Evolutionary conservation across 1,140 invertebrate genomes (phyloP).

Genomic region (Dolichoris vasculosae): DNA sequence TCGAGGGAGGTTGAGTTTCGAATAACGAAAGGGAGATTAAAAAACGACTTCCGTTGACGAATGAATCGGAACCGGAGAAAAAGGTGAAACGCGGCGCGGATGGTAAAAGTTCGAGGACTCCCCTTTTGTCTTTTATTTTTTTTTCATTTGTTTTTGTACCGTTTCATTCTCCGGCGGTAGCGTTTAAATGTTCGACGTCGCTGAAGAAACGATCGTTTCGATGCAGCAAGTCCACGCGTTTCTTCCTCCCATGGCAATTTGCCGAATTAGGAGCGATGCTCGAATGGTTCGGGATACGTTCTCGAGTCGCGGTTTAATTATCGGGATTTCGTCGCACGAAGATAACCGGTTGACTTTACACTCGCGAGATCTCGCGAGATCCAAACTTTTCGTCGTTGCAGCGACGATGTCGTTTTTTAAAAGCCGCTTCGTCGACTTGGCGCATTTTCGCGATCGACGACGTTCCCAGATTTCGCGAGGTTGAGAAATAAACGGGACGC

Average conservation of each 20-base stretch:
- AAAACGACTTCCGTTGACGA: slow-evolving; percentile 38
- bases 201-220: not conserved
- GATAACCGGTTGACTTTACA: not conserved
- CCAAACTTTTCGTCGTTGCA: not conserved
- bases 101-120: not conserved
- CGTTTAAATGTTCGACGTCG: not conserved
- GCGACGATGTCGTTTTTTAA: not conserved
- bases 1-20: not conserved
- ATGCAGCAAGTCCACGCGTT: not conserved
- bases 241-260: not conserved
- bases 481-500: not conserved
- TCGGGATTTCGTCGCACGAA: not conserved
- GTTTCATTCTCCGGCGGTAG: not conserved
- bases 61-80: slow-evolving; percentile 31
- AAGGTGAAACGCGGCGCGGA: not conserved
- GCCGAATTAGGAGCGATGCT: not conserved
- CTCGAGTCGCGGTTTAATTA: not conserved
- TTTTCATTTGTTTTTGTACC: not conserved
- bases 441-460: not conserved
- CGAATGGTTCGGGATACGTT: not conserved
- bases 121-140: not conserved
- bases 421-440: not conserved
- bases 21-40: slow-evolving; percentile 40
- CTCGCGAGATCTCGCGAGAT: not conserved
- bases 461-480: too few relatives aligned